phyloP scores from a whole-genome alignment of 2,113 vertebrate genomes.

The Tetrax tetrax region DNA sequence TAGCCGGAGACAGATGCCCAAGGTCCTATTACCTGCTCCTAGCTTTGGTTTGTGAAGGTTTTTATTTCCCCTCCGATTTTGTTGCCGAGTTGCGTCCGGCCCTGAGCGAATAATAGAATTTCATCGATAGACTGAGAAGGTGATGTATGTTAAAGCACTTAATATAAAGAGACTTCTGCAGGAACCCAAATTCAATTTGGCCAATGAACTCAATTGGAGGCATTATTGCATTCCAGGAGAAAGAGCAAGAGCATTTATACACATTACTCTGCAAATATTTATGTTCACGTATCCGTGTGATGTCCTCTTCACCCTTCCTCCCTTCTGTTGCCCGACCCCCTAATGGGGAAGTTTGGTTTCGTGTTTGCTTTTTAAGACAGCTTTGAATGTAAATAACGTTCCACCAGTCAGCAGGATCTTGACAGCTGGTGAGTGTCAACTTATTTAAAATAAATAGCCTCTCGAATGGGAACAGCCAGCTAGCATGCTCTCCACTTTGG shows the following conservation, averaged over 20 bases:
- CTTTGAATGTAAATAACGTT: constrained; percentile 60
- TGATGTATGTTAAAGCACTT: constrained; percentile 74
- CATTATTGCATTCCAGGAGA: constrained; percentile 67
- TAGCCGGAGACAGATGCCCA: constrained; percentile 15
- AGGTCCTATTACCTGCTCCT: constrained; percentile 49
- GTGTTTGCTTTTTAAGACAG: constrained; percentile 54
- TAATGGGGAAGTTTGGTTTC: constrained; percentile 23
- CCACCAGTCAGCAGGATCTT: constrained; percentile 60
- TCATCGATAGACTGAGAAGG: constrained; percentile 58
- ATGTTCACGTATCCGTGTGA: background rate
- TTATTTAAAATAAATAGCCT: constrained; percentile 65
- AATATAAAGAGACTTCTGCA: constrained; percentile 72
- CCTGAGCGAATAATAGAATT: constrained; percentile 67
- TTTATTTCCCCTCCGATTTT: constrained; percentile 39
- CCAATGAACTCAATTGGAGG: constrained; percentile 76
- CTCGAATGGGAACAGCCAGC: constrained; percentile 28
- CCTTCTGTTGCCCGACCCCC: constrained; percentile 35
- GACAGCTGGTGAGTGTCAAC: constrained; percentile 62
- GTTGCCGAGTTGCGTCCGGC: constrained; percentile 41
- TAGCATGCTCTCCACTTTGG: background rate
- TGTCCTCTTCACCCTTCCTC: constrained; percentile 54
- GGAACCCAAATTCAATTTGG: constrained; percentile 74
- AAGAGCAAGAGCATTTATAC: constrained; percentile 40
- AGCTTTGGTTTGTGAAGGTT: background rate
- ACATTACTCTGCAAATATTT: constrained; percentile 42